Conservation (phyloP, 30 jellyfish, hydroid and myxozoan genomes). For the Hydra vulgaris region DNA sequence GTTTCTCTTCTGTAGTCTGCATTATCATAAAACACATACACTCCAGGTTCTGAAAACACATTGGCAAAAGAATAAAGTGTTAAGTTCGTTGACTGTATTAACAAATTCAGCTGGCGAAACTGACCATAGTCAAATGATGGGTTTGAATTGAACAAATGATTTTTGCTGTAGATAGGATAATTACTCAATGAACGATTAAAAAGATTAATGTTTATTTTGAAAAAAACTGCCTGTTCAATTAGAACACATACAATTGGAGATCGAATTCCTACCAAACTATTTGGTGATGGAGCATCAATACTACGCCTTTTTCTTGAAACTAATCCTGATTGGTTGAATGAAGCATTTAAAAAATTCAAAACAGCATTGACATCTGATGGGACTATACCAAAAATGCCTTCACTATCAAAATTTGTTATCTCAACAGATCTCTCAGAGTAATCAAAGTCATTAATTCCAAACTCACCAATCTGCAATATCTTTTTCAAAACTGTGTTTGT, state of each 20-base stretch:
- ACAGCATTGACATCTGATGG: constrained; percentile 33
- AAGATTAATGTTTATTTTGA: constrained; percentile 41
- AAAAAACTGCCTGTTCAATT: constrained; percentile 67
- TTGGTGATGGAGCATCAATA: constrained; percentile 13
- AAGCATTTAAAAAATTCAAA: not conserved
- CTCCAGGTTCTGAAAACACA: constrained; percentile 81
- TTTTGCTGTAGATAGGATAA: constrained; percentile 74
- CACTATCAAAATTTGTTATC: constrained; percentile 25
- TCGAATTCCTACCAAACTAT: constrained; percentile 40
- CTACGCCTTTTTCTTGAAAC: constrained; percentile 61
- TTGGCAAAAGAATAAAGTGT: constrained; percentile 65
- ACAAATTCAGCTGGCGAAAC: constrained; percentile 68
- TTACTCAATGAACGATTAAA: constrained; percentile 61
- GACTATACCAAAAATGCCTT: constrained; percentile 58
- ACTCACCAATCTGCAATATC: constrained; percentile 23
- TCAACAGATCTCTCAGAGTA: constrained; percentile 23
- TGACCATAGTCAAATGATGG: constrained; percentile 85
- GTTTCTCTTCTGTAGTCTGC: constrained; percentile 75
- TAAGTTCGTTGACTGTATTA: constrained; percentile 68
- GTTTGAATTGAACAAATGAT: constrained; percentile 81
- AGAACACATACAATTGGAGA: constrained; percentile 78
- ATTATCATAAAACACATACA: constrained; percentile 80
- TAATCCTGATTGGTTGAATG: not conserved
- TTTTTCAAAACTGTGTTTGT: not conserved
- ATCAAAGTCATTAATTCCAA: constrained; percentile 81